Evolutionary conservation across 2,888 invertebrate species (phyloP), one percentile per base, ranked within the genome.

Genomic region (Nephrotoma flavescens): DNA sequence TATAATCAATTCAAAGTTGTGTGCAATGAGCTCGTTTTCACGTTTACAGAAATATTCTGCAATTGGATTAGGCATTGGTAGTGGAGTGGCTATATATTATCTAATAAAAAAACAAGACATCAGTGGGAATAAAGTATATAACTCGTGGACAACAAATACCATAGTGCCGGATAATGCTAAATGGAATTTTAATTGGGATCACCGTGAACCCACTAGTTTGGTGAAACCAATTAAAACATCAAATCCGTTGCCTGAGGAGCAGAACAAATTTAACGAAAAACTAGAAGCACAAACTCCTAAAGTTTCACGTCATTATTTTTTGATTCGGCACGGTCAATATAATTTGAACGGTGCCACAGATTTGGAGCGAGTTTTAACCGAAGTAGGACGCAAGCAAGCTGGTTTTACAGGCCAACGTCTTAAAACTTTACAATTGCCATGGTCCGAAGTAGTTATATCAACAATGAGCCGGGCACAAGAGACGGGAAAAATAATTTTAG

Each of bases 301-400:
- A 90, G 89, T 89, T 3, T 88, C 89, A 0, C 89, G 98, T n/a
- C 97, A 99, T 90, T 91, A 99, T 86, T 94, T 99, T 88, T 93
- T 99, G 15, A 96, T 99, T 87, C 93, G 99, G 71, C 99, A 99
- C 91, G 99, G 99, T 0, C 99, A 99, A 91, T 99, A 99, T 90
- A 94, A 97, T 89, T 91, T 95, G 71, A 92, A 94, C 9, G 97
- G 96, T 0, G 91, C 92, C 44, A 93, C 92, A 0, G 98, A 98
- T 90, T 92, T 93, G 6, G 95, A 97, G 41, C 93, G 96, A 89
- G 92, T 92, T 86, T 93, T 99, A 11, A 98, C 99, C 0, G 93
- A 94, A 85, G 92, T 98, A 87, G 98, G 98, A 94, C 92, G 92
- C 87, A 87, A 94, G 87, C 99, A 99, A 92, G 99, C 99, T 0